phyloP scores from a whole-genome alignment of 2,113 vertebrate genomes.

The Laticauda colubrina region DNA sequence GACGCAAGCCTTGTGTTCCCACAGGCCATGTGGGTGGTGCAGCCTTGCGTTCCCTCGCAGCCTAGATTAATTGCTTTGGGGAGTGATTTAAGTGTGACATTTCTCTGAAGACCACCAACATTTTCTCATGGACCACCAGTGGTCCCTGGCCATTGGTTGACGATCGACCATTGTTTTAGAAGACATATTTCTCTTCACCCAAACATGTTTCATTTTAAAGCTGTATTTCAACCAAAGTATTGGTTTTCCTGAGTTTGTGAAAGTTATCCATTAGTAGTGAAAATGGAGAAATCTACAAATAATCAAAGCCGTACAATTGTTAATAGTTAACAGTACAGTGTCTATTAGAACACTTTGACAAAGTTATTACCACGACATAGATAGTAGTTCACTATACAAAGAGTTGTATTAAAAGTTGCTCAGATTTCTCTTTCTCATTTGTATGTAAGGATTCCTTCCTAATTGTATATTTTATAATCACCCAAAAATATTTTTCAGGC shows the following conservation, averaged over 20 bases:
- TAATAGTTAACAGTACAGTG: background rate
- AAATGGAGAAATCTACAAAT: background rate
- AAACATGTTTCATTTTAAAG: background rate
- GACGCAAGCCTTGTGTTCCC: too few species aligned
- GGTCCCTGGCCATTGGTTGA: too few species aligned
- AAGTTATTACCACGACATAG: background rate
- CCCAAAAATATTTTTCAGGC: background rate
- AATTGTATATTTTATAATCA: background rate
- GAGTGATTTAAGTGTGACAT: too few species aligned
- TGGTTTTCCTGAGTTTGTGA: background rate
- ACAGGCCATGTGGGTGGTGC: too few species aligned
- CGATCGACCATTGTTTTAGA: background rate
- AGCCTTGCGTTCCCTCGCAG: too few species aligned
- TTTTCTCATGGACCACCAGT: too few species aligned
- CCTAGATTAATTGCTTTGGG: too few species aligned
- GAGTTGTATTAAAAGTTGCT: background rate
- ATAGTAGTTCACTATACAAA: background rate
- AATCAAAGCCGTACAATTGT: background rate
- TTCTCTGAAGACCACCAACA: too few species aligned
- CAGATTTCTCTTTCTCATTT: background rate
- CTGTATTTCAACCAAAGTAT: background rate
- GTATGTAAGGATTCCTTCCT: background rate
- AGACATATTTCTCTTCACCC: background rate
- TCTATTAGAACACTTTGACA: background rate
- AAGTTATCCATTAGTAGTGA: background rate